phyloP scores from a whole-genome alignment of 2,888 invertebrate genomes.

The Poecilobothrus nobilitatus region DNA sequence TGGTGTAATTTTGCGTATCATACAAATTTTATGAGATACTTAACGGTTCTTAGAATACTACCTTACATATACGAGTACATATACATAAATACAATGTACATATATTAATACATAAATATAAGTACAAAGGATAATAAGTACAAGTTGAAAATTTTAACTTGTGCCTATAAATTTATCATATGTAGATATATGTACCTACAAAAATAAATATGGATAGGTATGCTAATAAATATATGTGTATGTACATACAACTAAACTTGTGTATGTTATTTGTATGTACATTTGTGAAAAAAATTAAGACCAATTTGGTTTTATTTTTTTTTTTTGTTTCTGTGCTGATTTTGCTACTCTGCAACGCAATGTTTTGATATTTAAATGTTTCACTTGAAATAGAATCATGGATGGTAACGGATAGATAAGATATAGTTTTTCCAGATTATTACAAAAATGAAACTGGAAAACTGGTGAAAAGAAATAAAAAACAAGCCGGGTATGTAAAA shows the following conservation, averaged over 20 bases:
- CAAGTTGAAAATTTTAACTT: not conserved
- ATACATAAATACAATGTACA: too few relatives aligned
- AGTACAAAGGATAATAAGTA: not conserved
- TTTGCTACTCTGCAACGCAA: not conserved
- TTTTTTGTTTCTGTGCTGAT: too few relatives aligned
- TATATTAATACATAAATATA: too few relatives aligned
- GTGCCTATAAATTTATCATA: not conserved
- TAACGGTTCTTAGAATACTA: not conserved
- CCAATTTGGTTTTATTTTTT: too few relatives aligned
- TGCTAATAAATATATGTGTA: too few relatives aligned
- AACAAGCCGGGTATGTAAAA: too few relatives aligned
- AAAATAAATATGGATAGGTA: not conserved
- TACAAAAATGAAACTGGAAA: not conserved
- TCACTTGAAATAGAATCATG: not conserved
- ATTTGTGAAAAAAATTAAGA: too few relatives aligned
- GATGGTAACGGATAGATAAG: not conserved
- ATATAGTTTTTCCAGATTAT: not conserved
- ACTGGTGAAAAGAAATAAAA: too few relatives aligned
- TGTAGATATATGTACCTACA: not conserved
- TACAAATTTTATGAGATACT: conserved; percentile 9
- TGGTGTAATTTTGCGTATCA: conserved; percentile 10
- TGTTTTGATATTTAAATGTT: not conserved
- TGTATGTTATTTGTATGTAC: too few relatives aligned
- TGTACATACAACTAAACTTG: not conserved
- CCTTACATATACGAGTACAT: not conserved